Conservation (phyloP, 2,888 invertebrate species). For the Buathra laborator region DNA sequence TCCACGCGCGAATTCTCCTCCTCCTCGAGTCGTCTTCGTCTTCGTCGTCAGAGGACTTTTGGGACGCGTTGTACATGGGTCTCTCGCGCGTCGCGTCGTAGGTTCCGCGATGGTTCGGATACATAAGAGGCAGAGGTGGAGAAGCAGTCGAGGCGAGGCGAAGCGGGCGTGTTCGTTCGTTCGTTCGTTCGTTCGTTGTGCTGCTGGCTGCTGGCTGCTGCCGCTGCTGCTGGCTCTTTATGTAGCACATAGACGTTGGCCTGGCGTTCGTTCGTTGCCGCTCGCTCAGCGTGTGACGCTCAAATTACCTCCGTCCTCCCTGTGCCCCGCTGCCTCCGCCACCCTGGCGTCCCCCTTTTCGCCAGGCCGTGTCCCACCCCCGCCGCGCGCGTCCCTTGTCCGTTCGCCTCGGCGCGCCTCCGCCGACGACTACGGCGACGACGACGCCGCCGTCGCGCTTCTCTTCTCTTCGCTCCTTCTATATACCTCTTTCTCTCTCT, state of each 20-base stretch:
- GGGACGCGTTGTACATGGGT: conserved; percentile 77
- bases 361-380: conserved; percentile 61
- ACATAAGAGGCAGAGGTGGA: conserved; percentile 75
- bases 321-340: conserved; percentile 56
- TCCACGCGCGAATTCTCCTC: conserved; percentile 63
- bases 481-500: conserved; percentile 37
- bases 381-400: conserved; percentile 62
- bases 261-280: conserved; percentile 81
- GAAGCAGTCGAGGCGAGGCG: conserved; percentile 54
- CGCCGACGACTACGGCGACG: conserved; percentile 65
- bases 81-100: conserved; percentile 79
- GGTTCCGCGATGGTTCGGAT: conserved; percentile 81
- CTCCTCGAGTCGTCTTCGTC: conserved; percentile 59
- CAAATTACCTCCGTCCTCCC: conserved; percentile 84
- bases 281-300: conserved; percentile 84
- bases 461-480: conserved; percentile 49
- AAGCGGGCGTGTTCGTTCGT: conserved; percentile 63
- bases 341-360: conserved; percentile 67
- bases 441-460: conserved; percentile 64
- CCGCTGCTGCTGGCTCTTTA: conserved; percentile 77
- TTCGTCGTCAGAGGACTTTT: conserved; percentile 77
- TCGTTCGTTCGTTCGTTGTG: conserved; percentile 61
- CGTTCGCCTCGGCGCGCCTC: conserved; percentile 70
- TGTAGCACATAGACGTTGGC: conserved; percentile 84
- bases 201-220: conserved; percentile 70